Evolutionary conservation across 1,140 invertebrate species (phyloP), one percentile per base, ranked within the genome.

Genomic region (Nephotettix cincticeps): DNA sequence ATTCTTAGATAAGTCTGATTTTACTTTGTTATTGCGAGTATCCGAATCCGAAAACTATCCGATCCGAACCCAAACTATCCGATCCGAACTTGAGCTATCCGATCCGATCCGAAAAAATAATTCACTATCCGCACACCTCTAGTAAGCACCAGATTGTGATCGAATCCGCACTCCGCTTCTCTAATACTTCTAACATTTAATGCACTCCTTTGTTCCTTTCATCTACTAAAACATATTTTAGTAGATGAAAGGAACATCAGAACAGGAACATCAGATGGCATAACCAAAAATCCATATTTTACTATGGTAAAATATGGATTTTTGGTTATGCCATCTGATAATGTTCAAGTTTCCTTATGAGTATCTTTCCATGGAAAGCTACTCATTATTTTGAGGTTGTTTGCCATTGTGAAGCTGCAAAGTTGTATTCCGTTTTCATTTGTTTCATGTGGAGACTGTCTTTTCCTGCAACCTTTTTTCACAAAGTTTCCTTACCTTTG

Each of bases 391-490:
- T 54, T 73, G 68, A 78, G 63, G 25, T 71, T 73, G 25, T 73
- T 75, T 30, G 65, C 68, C 9, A 36, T 19, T 13, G 73, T 72
- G 64, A 78, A 72, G 23, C 71, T 66, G 3, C 70, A 51, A 19
- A 76, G 66, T 61, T 67, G 66, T 25, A 61, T 17, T 1, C 71
- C 75, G 72, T 76, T 76, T 25, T 73, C 72, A 66, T 72, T 75
- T 17, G 68, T 32, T 17, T 14, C 28, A 71, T 17, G 71, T 82
- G 72, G 73, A 72, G 63, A 76, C 79, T 65, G 67, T 82, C 56
- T 54, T 82, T 68, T 74, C 79, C 19, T 73, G 80, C 73, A 54
- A 63, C 70, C 0, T 36, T 29, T 30, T 69, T 72, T 40, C 54
- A 70, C 30, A 27, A 13, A 6, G 61, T 45, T 64, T 74, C 71